Evolutionary conservation across 2,113 vertebrate species (phyloP), one percentile per base, ranked within the genome.

Genomic region (Tupaia tana): DNA sequence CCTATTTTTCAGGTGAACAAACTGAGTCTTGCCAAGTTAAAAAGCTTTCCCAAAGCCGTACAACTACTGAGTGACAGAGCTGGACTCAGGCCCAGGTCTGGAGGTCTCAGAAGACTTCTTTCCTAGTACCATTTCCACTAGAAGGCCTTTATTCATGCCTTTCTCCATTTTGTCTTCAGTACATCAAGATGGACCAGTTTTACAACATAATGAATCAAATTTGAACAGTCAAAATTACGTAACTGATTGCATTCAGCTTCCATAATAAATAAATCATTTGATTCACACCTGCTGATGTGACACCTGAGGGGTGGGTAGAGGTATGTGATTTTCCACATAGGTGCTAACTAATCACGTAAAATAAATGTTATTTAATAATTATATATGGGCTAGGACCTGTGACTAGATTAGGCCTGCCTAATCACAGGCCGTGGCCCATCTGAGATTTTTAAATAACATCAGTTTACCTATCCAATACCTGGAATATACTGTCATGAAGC

Each of bases 241-340:
- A 96, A 96, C 82, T 97, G 95, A 96, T 96, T 95, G 43, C 82
- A 83, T 83, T 96, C 94, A 29, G 31, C 81, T 96, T 89, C 90
- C 86, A 80, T 89, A 56, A 70, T 89, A 95, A 89, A 89, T 97
- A 89, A 81, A 94, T 91, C 77, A 96, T 94, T 92, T 89, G 91
- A 89, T 93, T 95, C 86, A 83, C 79, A 97, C 89, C 89, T 96
- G 86, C 95, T 92, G 34, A 54, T 52, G 29, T 66, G 64, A 71
- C 93, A 94, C 73, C 93, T 96, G 91, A 87, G 66, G 70, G 13
- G 9, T 2, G 16, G 20, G 52, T 6, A 15, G 43, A 81, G 1
- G 6, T 71, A 14, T 29, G 16, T 81, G n/a, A 86, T 77, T 89
- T 82, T 61, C 22, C 9, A 78, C 80, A 64, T 11, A 54, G 9